Conservation (phyloP, 2,113 vertebrate genomes). For the Pagrus major region DNA sequence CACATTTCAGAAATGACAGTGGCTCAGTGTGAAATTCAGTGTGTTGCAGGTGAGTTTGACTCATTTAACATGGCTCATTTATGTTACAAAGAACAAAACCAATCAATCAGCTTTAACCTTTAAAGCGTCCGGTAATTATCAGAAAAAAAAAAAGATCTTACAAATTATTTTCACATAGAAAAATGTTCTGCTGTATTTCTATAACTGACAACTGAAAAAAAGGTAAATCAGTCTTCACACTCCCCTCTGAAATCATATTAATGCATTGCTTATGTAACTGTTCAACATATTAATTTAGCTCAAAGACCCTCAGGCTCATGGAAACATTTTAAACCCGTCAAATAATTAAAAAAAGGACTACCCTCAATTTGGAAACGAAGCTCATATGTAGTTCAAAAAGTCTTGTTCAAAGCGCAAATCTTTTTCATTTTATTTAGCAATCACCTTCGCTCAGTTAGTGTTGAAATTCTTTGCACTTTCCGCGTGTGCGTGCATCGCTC, state of each 20-base stretch:
- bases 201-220: neutral
- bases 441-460: slow-evolving; percentile 6
- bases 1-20: neutral
- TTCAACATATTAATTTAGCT: neutral
- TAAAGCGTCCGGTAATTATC: neutral
- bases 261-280: neutral
- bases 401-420: neutral
- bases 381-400: neutral
- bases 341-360: neutral
- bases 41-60: neutral
- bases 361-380: neutral
- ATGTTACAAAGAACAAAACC: neutral
- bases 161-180: neutral
- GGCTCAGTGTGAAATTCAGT: neutral
- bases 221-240: neutral
- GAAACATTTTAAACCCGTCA: neutral
- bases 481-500: slow-evolving; percentile 41
- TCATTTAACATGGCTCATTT: neutral
- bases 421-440: neutral
- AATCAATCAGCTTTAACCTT: neutral
- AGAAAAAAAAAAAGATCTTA: neutral
- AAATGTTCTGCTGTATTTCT: neutral
- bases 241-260: neutral
- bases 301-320: neutral
- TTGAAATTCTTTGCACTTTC: slow-evolving; percentile 63